Evolutionary conservation across 2,797 vertebrate genomes (phyloP), one percentile per base, ranked within the genome.

Genomic region (Columba guinea): DNA sequence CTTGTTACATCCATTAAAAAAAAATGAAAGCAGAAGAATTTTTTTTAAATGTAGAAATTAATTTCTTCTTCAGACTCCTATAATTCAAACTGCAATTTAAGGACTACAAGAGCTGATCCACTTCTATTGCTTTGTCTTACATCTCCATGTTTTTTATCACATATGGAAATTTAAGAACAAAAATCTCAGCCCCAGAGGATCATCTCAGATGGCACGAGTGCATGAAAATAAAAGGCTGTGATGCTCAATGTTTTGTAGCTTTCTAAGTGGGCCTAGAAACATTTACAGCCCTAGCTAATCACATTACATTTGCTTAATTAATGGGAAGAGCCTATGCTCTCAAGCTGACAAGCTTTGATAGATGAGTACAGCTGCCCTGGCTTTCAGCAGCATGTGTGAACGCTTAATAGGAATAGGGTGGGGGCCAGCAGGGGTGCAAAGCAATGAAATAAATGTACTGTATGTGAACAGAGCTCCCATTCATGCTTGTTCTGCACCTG

Each of bases 241-340:
- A 48, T 55, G 64, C 41, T 90, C 3, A 3, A 46, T 89, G 78
- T 85, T 96, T 94, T 92, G 86, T 78, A 93, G 68, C 41, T 86
- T 91, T 95, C 64, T 71, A 93, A 94, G 87, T 71, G 78, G 74
- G 49, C 80, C 84, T 87, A 87, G 86, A 96, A 96, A 96, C 94
- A 88, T 95, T 95, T 94, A 95, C 75, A 93, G 93, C 86, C 91
- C 89, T 93, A 93, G 80, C 93, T 94, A 96, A 96, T 96, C 78
- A 90, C 74, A 87, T 97, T 90, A 93, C 68, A 94, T 95, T 95
- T 96, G 88, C 86, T 94, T 97, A 96, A 97, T 96, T 96, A 97
- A 93, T 92, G 94, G 88, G 34, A 93, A 95, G 75, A 94, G 86
- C 90, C 91, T 80, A 51, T 87, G 60, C 81, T 95, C 74, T 94